These are phyloP conservation scores for Anoncus sp. DNA, from an alignment of 2,888 invertebrate genomes.

Conservation along the genomic window DNA sequence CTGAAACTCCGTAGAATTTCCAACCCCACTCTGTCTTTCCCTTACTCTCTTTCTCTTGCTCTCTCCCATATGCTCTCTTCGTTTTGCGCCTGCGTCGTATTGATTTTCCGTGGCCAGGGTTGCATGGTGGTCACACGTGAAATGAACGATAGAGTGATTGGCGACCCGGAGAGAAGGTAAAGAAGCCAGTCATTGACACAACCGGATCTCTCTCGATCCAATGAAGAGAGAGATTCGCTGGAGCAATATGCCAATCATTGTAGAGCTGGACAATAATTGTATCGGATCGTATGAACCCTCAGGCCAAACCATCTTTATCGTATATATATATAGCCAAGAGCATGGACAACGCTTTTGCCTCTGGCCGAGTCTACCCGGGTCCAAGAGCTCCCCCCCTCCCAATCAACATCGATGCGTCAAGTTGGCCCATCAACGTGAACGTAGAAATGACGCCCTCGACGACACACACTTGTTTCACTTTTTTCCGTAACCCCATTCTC, in stretches of 20 bases:
- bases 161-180: background rate
- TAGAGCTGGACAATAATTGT: too few relatives aligned
- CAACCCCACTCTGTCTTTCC: background rate
- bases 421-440: background rate
- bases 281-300: too few relatives aligned
- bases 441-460: background rate
- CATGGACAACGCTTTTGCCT: background rate
- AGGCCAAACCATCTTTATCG: too few relatives aligned
- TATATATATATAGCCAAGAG: too few relatives aligned
- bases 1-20: constrained; percentile 32
- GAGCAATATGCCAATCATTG: background rate
- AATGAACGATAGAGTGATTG: constrained; percentile 19
- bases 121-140: constrained; percentile 29
- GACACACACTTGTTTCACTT: background rate
- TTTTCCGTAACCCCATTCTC: background rate
- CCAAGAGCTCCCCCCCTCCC: too few relatives aligned
- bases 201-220: background rate
- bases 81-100: constrained; percentile 76
- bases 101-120: constrained; percentile 70
- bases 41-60: background rate
- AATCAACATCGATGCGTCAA: constrained; percentile 4
- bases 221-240: background rate
- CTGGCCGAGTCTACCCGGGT: constrained; percentile 33
- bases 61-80: background rate
- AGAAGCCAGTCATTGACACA: constrained; percentile 11